Conservation (phyloP, 2,797 vertebrate genomes). For the Lutjanus argentimaculatus region DNA sequence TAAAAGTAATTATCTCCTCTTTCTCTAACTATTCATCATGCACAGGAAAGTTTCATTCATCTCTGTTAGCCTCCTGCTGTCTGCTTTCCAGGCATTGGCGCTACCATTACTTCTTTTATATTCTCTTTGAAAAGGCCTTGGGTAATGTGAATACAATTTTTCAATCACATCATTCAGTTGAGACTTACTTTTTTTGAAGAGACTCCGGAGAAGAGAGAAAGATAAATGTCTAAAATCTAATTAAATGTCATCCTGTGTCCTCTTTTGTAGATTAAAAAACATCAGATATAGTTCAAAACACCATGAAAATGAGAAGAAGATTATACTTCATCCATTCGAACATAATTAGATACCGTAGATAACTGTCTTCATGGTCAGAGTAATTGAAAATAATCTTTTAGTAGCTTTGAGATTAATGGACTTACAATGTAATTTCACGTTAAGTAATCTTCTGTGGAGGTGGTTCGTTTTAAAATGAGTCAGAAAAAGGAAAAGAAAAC, state of each 20-base stretch:
- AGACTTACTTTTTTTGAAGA: background rate
- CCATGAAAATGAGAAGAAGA: constrained; percentile 10
- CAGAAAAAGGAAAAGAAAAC: background rate
- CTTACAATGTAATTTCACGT: background rate
- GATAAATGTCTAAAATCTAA: background rate
- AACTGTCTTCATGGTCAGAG: background rate
- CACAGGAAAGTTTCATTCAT: background rate
- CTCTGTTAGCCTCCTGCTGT: background rate
- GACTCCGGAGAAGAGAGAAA: background rate
- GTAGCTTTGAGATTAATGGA: background rate
- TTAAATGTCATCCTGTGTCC: background rate
- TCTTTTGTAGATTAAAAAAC: background rate
- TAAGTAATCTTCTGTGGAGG: background rate
- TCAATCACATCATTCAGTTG: background rate
- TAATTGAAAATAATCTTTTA: constrained; percentile 7
- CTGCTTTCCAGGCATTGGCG: background rate
- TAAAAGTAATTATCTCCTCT: background rate
- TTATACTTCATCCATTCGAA: background rate
- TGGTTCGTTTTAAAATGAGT: background rate
- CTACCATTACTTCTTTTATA: background rate
- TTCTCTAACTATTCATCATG: background rate
- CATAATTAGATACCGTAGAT: background rate
- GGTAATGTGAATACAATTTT: background rate
- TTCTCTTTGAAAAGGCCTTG: background rate
- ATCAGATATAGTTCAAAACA: background rate